Evolutionary conservation across 2,888 invertebrate species (phyloP), one percentile per base, ranked within the genome.

Genomic region (Acrocyrtus sp.): DNA sequence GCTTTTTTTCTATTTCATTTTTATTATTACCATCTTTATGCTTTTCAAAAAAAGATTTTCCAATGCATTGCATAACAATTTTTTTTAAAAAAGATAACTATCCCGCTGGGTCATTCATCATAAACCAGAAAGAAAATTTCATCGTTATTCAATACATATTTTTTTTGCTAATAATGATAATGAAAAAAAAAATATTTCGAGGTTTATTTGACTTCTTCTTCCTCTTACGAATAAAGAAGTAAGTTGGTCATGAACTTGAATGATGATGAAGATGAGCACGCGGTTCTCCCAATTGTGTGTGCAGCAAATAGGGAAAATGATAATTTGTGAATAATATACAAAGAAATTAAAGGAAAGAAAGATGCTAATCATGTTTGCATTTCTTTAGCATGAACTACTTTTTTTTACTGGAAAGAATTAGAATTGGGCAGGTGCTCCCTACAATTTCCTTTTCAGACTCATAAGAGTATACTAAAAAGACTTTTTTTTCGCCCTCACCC

Each of bases 221-320:
- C 69, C 61, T 69, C 54, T 62, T 47, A 62, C 34, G 62, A 51
- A 47, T 21, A 34, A 66, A 54, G 34, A 21, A 34, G 34, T 8
- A 34, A 51, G 26, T 58, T 70, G 70, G 57, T 70, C 63, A 70
- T 70, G 70, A 70, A 70, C 62, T 70, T 70, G 41, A 26, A 43
- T 61, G n/a, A 15, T 63, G 34, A 34, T 34, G 34, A 34, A 24
- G 21, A 29, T n/a, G 27, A 39, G 21, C n/a, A 22, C 51, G 2
- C 22, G 2, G 17, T 15, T 41, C 63, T 63, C 53, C 41, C 51
- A n/a, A n/a, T 54, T 39, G 12, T 34, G 34, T n/a, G n/a, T 8
- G 5, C 6, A 34, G 34, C 34, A 34, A 34, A 34, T 34, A 34
- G 12, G 12, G 15, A 60, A 50, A 66, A 58, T 56, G 62, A 70